Evolutionary conservation across 1,140 invertebrate species (phyloP).

Genomic region (Latrodectus geometricus): DNA sequence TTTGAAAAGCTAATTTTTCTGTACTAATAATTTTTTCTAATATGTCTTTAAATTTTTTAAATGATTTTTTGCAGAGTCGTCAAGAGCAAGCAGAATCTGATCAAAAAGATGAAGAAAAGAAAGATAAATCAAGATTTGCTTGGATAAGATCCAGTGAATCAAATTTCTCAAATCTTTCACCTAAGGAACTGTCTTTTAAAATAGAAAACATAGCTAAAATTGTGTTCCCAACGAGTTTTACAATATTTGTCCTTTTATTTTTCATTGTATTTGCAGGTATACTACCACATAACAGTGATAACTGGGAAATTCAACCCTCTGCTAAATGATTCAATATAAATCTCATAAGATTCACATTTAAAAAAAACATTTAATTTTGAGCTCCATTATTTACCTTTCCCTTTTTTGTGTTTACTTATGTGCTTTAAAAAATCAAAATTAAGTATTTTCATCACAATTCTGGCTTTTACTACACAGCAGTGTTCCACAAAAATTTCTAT

Average conservation of each 20-base stretch:
- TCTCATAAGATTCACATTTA: no score
- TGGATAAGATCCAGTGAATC: conserved; percentile 18
- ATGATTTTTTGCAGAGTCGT: neutral
- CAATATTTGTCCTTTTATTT: conserved; percentile 40
- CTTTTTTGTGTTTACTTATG: no score
- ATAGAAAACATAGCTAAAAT: conserved; percentile 49
- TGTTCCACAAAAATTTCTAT: no score
- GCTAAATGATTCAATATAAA: neutral
- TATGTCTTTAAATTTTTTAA: neutral
- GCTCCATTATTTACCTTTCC: no score
- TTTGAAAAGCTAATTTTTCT: no score
- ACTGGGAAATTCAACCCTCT: conserved; percentile 43
- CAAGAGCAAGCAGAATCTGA: neutral
- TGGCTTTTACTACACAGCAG: no score
- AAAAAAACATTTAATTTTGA: no score
- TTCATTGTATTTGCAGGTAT: conserved; percentile 49
- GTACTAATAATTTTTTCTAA: no score
- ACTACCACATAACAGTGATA: conserved; percentile 35
- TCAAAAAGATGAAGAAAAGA: conserved; percentile 22
- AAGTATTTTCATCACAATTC: no score
- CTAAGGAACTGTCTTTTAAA: conserved; percentile 49
- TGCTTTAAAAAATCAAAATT: no score
- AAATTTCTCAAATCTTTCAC: conserved; percentile 4
- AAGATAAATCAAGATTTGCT: conserved; percentile 35
- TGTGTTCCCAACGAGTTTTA: conserved; percentile 33